Evolutionary conservation across 1,140 invertebrate species (phyloP), one percentile per base, ranked within the genome.

Genomic region (Apis cerana): DNA sequence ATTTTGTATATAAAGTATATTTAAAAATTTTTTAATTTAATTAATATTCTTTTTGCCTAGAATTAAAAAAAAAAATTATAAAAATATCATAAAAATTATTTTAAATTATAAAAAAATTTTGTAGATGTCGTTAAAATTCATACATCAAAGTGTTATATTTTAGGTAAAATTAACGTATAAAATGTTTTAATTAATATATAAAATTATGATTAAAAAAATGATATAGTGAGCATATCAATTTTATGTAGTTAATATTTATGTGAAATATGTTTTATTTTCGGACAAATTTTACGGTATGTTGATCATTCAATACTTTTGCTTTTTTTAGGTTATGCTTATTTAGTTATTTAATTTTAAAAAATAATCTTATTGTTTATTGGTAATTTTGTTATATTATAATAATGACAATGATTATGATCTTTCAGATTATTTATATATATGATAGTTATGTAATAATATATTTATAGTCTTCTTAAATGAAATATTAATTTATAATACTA

Each of bases 51-150:
- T 72, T 43, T 43, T 7, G 17, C 1, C 7, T 17, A 10, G 33
- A 65, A 10, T 43, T n/a, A 5, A 13, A 70, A 11, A 27, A n/a
- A 8, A 17, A n/a, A 67, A n/a, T 1, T 64, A 1, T 11, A 48
- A 17, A 13, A 2, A 33, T 33, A 62, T 33, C 5, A 13, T 27
- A 11, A 13, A 71, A 9, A 58, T 61, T 3, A 7, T 19, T n/a
- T 61, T n/a, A 27, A 79, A 52, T 21, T 98, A 9, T 97, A 98
- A 93, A 98, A 92, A 50, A 27, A 50, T 69, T 19, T 11, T 19
- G n/a, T 56, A 85, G 84, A 85, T 85, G 84, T 86, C 85, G 77
- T 65, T 65, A 17, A 15, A 19, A 54, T 50, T 48, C 48, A 48
- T 21, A 59, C n/a, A 56, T 23, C 9, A n/a, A 50, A 71, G 19